Evolutionary conservation across 2,797 vertebrate species (phyloP).

Genomic region (Poeciliopsis gracilis): DNA sequence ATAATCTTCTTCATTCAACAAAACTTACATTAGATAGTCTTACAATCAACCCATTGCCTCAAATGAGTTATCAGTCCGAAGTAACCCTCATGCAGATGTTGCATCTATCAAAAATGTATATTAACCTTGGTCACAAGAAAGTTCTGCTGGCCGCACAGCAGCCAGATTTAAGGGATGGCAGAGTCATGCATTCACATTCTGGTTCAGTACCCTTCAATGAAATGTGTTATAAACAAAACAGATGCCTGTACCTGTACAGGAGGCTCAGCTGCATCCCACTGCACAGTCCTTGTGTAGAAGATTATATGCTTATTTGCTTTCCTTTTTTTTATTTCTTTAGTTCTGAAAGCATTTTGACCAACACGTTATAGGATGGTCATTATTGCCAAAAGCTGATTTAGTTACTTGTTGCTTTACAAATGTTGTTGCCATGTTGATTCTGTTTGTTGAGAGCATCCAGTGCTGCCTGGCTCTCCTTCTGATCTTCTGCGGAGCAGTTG

Average conservation of each 20-base stretch:
- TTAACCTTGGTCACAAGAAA: conserved; percentile 5
- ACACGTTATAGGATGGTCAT: not conserved
- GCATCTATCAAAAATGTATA: conserved; percentile 1
- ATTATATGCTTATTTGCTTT: conserved; percentile 6
- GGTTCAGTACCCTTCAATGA: conserved; percentile 51
- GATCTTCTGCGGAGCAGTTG: conserved; percentile 83
- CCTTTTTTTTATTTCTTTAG: conserved; percentile 5
- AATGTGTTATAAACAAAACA: conserved; percentile 41
- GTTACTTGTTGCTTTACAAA: conserved; percentile 58
- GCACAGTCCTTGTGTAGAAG: conserved; percentile 17
- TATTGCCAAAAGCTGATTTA: conserved; percentile 11
- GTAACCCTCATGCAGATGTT: conserved; percentile 10
- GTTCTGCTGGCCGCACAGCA: conserved; percentile 23
- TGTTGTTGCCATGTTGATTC: conserved; percentile 55
- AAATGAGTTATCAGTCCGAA: conserved; percentile 25
- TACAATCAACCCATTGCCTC: conserved; percentile 43
- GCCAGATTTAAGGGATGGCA: conserved; percentile 28
- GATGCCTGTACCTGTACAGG: conserved; percentile 13
- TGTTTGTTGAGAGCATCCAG: conserved; percentile 69
- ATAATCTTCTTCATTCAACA: conserved; percentile 11
- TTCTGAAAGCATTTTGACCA: conserved; percentile 1
- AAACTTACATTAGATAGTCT: conserved; percentile 29
- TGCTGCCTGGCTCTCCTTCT: conserved; percentile 73
- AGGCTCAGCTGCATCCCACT: conserved; percentile 11
- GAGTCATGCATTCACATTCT: conserved; percentile 60